Conservation (phyloP, 2,113 vertebrate species). For the Suncus etruscus region DNA sequence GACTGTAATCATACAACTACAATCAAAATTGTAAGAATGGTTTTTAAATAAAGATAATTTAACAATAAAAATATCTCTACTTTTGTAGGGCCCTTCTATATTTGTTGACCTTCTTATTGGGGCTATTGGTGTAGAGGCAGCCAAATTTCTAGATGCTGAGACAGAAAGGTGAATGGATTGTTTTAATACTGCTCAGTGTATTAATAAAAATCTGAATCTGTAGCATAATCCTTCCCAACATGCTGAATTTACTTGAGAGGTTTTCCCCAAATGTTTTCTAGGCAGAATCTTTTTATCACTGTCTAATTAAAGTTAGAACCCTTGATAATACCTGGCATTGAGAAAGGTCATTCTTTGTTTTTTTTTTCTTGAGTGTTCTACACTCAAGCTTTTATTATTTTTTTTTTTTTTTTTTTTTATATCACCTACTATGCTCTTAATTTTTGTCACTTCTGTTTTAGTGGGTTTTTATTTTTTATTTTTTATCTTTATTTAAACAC, state of each 20-base stretch:
- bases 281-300: neutral
- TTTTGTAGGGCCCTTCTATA: neutral
- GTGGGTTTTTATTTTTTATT: no score
- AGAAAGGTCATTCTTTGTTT: neutral
- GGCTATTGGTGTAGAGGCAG: neutral
- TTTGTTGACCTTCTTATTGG: neutral
- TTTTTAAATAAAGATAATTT: no score
- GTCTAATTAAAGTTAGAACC: neutral
- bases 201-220: neutral
- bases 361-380: neutral
- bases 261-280: neutral
- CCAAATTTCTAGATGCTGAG: neutral
- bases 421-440: no score
- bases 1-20: no score
- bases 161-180: conserved; percentile 9
- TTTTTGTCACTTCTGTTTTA: no score
- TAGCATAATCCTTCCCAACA: neutral
- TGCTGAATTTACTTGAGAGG: neutral
- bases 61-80: no score
- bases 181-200: neutral
- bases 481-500: no score
- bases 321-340: neutral
- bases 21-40: no score
- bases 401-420: no score
- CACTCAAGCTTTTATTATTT: neutral